A percentile compares a stretch with the other conserved stretches of the same genome.
phyloP scores from a whole-genome alignment of 1,140 invertebrate genomes.

The Megathymus violae region DNA sequence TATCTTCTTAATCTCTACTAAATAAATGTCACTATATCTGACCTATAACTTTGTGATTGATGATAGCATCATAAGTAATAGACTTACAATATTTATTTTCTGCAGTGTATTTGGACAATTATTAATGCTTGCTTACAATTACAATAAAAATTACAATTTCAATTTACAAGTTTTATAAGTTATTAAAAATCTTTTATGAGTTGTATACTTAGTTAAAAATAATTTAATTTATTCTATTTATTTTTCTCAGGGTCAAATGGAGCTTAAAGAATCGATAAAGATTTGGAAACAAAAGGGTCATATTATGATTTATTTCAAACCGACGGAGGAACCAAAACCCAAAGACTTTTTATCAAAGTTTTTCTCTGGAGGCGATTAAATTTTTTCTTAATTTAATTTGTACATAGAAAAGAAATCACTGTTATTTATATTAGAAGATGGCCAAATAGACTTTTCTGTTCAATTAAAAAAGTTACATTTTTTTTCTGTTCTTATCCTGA shows the following conservation, averaged over 20 bases:
- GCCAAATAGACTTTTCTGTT: slow-evolving; percentile 7
- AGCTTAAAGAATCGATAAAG: slow-evolving; percentile 93
- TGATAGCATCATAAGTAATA: no score
- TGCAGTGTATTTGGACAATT: no score
- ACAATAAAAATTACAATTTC: no score
- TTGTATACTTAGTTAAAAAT: no score
- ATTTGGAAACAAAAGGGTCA: slow-evolving; percentile 95
- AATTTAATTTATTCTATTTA: no score
- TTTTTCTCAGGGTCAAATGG: slow-evolving; percentile 94
- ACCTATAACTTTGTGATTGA: no score
- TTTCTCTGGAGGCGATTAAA: slow-evolving; percentile 86
- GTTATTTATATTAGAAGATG: slow-evolving; percentile 16
- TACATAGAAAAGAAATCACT: slow-evolving; percentile 18
- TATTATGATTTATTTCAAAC: slow-evolving; percentile 94
- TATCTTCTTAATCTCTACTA: no score
- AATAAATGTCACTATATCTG: no score
- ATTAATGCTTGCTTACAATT: no score
- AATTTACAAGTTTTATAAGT: no score
- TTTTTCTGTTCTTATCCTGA: slow-evolving; percentile 5
- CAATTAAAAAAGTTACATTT: slow-evolving; percentile 1
- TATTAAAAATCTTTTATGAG: no score
- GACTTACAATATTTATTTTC: no score
- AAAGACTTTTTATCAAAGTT: slow-evolving; percentile 98
- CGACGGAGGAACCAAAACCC: slow-evolving; percentile 92
- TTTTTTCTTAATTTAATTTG: slow-evolving; percentile 16